These are phyloP conservation scores for Gandaritis pyraliata DNA, from an alignment of 2,888 invertebrate genomes.

Conservation along the genomic window DNA sequence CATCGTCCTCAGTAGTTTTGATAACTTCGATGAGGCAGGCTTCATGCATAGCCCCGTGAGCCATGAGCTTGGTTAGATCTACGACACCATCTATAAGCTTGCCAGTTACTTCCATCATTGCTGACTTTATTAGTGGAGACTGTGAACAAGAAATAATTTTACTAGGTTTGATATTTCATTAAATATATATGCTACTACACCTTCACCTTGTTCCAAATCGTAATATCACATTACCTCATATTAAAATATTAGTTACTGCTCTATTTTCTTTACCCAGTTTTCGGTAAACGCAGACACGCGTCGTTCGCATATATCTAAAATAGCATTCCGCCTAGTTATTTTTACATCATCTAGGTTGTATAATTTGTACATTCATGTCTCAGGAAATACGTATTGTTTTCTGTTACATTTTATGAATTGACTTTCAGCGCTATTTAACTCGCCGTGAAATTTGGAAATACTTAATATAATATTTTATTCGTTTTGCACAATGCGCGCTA, in stretches of 20 bases:
- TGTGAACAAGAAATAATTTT: constrained; percentile 42
- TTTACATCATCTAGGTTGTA: constrained; percentile 15
- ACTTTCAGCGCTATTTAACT: constrained; percentile 40
- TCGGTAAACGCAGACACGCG: constrained; percentile 5
- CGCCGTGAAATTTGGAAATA: constrained; percentile 52
- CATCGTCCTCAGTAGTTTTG: constrained; percentile 71
- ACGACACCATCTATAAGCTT: constrained; percentile 71
- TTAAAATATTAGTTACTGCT: constrained; percentile 1
- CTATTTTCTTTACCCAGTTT: constrained; percentile 23
- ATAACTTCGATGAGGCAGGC: constrained; percentile 79
- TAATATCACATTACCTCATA: not conserved
- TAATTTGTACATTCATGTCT: constrained; percentile 7
- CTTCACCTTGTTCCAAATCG: not conserved
- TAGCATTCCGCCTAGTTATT: constrained; percentile 14
- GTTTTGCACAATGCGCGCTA: constrained; percentile 32
- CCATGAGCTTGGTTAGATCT: constrained; percentile 72
- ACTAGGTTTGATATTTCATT: too few relatives aligned
- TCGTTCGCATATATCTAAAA: constrained; percentile 14
- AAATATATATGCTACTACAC: not conserved
- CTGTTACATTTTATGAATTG: constrained; percentile 30
- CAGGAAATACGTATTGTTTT: constrained; percentile 18
- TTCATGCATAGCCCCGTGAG: constrained; percentile 81
- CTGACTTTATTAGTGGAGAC: constrained; percentile 73
- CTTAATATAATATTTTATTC: constrained; percentile 45
- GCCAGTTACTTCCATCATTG: constrained; percentile 74